phyloP scores from a whole-genome alignment of 2,888 invertebrate species.

The Caenorhabditis uteleia region DNA sequence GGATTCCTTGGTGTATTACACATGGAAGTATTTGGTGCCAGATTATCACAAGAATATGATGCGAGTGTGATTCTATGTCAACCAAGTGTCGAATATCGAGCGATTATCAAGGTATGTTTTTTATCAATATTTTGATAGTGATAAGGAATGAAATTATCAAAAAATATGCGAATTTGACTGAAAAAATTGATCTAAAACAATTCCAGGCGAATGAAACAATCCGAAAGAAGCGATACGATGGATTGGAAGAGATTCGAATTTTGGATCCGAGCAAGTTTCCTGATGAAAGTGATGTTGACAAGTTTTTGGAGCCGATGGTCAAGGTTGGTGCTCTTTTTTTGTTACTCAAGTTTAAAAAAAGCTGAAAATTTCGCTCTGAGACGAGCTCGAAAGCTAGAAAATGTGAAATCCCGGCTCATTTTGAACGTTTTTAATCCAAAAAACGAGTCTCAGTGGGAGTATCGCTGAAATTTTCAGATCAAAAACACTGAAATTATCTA shows the following conservation, averaged over 20 bases:
- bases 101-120: constrained; percentile 58
- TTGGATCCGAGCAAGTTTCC: constrained; percentile 57
- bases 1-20: constrained; percentile 72
- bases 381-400: no score
- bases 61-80: constrained; percentile 73
- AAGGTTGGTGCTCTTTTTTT: constrained; percentile 38
- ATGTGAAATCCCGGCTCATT: no score
- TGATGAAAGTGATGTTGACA: constrained; percentile 57
- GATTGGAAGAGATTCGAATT: constrained; percentile 55
- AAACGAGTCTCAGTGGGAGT: no score
- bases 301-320: constrained; percentile 65
- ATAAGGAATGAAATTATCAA: neutral
- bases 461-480: no score
- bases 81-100: constrained; percentile 74
- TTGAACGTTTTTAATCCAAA: no score
- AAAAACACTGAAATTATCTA: no score
- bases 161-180: neutral
- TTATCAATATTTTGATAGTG: neutral
- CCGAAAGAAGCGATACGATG: constrained; percentile 60
- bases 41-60: constrained; percentile 74
- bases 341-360: neutral
- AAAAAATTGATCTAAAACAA: no score
- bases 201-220: constrained; percentile 62
- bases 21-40: constrained; percentile 74
- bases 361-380: neutral